Evolutionary conservation across 2,888 invertebrate species (phyloP), one percentile per base, ranked within the genome.

Genomic region (Papilio demoleus): DNA sequence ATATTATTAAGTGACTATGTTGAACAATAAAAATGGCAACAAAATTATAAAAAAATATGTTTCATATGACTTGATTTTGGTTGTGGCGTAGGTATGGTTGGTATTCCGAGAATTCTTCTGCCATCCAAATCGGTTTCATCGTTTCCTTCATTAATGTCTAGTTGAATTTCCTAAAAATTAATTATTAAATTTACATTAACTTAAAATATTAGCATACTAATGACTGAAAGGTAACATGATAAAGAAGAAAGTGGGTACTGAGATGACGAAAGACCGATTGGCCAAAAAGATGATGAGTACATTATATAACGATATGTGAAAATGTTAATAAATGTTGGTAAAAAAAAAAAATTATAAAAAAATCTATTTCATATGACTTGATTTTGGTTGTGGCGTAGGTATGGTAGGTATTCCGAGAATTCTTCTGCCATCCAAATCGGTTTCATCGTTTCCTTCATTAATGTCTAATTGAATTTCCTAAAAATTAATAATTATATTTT

Each of bases 91-190:
- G 58, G 45, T 42, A 65, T 36, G n/a, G 45, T 34, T 4, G 42
- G 65, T 34, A 42, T 65, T 1, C 42, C 22, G 14, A 58, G 58
- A 34, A 65, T 58, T 42, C 14, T 56, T 58, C 56, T 58, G 22
- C 12, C 42, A 38, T 40, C 42, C 4, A 17, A 17, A 34, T 27
- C 14, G 4, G 40, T 34, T 4, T 58, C 19, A 27, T 65, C 5
- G 38, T 42, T 58, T 9, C 34, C 27, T 8, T 65, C 17, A 38
- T 42, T 45, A 17, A 56, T 60, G 14, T 60, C 38, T 14, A 60
- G n/a, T 40, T 56, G n/a, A 17, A 56, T 31, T n/a, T 31, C n/a
- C 53, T 56, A n/a, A 27, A 56, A 31, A 53, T 8, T 17, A 45
- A 45, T 8, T 19, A 45, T 45, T 45, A 19, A 27, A 14, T 0